A percentile compares a stretch with the other conserved stretches of the same genome.
Conservation (phyloP, 2,888 invertebrate genomes). For the Nephrocerus scutellatus region DNA sequence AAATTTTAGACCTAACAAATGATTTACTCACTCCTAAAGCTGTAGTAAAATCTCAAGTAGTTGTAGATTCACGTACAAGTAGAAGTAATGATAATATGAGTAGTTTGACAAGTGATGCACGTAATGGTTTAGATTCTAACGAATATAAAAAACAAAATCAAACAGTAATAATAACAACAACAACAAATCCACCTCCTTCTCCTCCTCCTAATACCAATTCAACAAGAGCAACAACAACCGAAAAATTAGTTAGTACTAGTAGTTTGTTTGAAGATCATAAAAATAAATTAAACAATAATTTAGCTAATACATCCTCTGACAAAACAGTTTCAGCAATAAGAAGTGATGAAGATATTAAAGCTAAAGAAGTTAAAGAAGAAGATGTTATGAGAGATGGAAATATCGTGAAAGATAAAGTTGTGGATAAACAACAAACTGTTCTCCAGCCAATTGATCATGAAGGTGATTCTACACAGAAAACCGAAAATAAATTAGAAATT, state of each 20-base stretch:
- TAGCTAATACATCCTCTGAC: slow-evolving; percentile 9
- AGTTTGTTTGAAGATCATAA: slow-evolving; percentile 24
- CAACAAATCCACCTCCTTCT: slow-evolving; percentile 1
- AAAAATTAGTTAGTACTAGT: slow-evolving; percentile 27
- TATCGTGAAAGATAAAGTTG: not conserved
- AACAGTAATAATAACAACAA: slow-evolving; percentile 5
- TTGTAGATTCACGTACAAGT: too few species aligned
- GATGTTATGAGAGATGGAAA: slow-evolving; percentile 5
- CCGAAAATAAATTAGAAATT: too few species aligned
- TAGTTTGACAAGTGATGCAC: too few species aligned
- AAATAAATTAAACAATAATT: slow-evolving; percentile 1
- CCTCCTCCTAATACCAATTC: slow-evolving; percentile 5
- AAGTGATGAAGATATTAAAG: not conserved
- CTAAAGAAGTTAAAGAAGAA: not conserved
- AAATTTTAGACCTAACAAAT: too few species aligned
- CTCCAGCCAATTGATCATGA: too few species aligned
- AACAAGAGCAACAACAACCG: slow-evolving; percentile 10
- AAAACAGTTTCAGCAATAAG: slow-evolving; percentile 12
- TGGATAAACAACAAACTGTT: not conserved
- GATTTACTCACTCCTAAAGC: too few species aligned
- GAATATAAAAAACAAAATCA: too few species aligned
- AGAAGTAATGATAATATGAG: too few species aligned
- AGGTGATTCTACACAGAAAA: too few species aligned
- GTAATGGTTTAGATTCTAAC: too few species aligned
- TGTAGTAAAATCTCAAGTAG: too few species aligned